Percentiles rank a stretch among this genome's conserved stretches.
These are phyloP conservation scores for Palaemon carinicauda DNA, from an alignment of 1,140 invertebrate species.

Conservation along the genomic window DNA sequence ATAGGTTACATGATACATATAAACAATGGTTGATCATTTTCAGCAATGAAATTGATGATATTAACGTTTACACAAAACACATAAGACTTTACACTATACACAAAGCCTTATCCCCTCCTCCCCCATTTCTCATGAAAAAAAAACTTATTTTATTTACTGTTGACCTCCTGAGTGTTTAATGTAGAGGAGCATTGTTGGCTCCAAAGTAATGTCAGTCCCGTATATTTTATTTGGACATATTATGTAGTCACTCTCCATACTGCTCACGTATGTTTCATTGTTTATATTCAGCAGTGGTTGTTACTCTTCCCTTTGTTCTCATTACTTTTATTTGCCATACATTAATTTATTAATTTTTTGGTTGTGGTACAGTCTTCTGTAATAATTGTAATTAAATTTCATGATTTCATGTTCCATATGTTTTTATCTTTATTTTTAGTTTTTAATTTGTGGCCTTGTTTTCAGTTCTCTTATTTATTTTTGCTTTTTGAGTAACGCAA, in stretches of 20 bases:
- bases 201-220: background rate
- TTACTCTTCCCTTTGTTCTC: slow-evolving; percentile 42
- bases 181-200: background rate
- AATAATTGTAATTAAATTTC: slow-evolving; percentile 40
- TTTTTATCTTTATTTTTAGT: slow-evolving; percentile 42
- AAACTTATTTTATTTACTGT: background rate
- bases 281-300: slow-evolving; percentile 36
- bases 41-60: too few relatives aligned
- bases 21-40: too few relatives aligned
- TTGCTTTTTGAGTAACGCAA: slow-evolving; percentile 15
- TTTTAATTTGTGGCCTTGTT: slow-evolving; percentile 23
- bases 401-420: slow-evolving; percentile 35
- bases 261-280: slow-evolving; percentile 29
- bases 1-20: too few relatives aligned
- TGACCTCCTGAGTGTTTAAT: background rate
- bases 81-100: too few relatives aligned
- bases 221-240: background rate
- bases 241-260: slow-evolving; percentile 30
- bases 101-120: background rate
- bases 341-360: slow-evolving; percentile 42
- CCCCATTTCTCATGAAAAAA: background rate
- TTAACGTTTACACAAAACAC: too few relatives aligned
- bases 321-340: slow-evolving; percentile 34
- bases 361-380: slow-evolving; percentile 31
- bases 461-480: slow-evolving; percentile 34